Evolutionary conservation across 2,797 vertebrate genomes (phyloP).

Genomic region (Pelobates cultripes): DNA sequence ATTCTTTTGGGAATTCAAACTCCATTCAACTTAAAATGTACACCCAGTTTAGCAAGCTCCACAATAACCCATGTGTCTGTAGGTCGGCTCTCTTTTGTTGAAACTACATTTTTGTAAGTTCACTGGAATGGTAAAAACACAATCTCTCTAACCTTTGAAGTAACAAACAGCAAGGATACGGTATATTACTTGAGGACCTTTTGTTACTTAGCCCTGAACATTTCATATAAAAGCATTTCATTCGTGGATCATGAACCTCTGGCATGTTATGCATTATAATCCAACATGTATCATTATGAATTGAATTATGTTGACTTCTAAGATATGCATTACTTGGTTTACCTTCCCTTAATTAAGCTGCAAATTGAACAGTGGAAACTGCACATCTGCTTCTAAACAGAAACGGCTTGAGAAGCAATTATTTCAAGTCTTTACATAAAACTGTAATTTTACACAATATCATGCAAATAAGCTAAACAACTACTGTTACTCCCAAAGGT

Average conservation of each 20-base stretch:
- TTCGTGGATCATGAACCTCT: not conserved
- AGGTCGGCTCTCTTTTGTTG: too few species aligned
- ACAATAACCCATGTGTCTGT: too few species aligned
- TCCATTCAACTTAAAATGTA: too few species aligned
- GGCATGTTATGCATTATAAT: not conserved
- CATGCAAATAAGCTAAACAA: conserved; percentile 20
- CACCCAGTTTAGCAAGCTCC: too few species aligned
- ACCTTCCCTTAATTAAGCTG: conserved; percentile 29
- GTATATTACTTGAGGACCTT: too few species aligned
- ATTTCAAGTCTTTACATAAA: conserved; percentile 5
- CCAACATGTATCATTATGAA: not conserved
- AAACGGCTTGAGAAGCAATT: conserved; percentile 25
- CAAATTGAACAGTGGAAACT: conserved; percentile 29
- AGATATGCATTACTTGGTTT: conserved; percentile 19
- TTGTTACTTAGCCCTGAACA: not conserved
- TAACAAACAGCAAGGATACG: too few species aligned
- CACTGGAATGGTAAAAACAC: too few species aligned
- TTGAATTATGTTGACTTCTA: not conserved
- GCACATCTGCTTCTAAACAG: conserved; percentile 42
- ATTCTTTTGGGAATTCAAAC: too few species aligned
- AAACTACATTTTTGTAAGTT: too few species aligned
- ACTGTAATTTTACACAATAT: conserved; percentile 17
- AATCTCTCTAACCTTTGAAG: too few species aligned
- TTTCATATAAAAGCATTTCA: not conserved
- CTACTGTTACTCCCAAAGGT: not conserved